Conservation (phyloP, 1,140 invertebrate species). For the Teleogryllus occipitalis region DNA sequence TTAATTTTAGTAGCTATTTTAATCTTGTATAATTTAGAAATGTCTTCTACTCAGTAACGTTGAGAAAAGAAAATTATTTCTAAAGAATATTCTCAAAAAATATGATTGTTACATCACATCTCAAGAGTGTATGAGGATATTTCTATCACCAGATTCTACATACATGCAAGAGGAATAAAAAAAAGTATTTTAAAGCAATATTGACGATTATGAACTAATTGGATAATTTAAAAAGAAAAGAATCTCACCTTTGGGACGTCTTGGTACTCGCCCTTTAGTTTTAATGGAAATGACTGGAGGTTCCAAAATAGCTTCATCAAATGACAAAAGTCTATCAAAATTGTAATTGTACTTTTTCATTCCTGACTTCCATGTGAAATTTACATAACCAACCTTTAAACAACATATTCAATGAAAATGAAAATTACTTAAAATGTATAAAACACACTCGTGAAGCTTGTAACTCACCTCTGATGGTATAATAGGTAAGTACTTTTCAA, state of each 20-base stretch:
- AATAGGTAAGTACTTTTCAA: slow-evolving; percentile 76
- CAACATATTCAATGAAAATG: slow-evolving; percentile 7
- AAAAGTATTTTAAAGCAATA: too few relatives aligned
- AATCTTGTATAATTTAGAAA: too few relatives aligned
- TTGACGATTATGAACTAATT: background rate
- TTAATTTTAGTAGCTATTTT: too few relatives aligned
- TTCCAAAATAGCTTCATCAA: slow-evolving; percentile 71
- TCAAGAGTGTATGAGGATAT: too few relatives aligned
- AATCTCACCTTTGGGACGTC: slow-evolving; percentile 63
- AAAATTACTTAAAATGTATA: background rate
- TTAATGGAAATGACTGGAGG: slow-evolving; percentile 81
- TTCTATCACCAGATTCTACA: background rate
- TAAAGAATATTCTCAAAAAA: too few relatives aligned
- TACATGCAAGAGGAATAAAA: background rate
- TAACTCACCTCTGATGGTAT: slow-evolving; percentile 76
- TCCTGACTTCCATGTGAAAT: slow-evolving; percentile 87
- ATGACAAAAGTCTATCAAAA: slow-evolving; percentile 76
- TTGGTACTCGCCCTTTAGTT: slow-evolving; percentile 71
- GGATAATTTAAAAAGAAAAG: background rate
- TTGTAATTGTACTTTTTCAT: slow-evolving; percentile 78
- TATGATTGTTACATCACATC: too few relatives aligned
- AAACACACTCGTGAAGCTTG: too few relatives aligned
- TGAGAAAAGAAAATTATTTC: too few relatives aligned
- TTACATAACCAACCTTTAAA: slow-evolving; percentile 56
- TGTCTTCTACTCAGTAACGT: too few relatives aligned